Percentiles rank a stretch among this genome's conserved stretches.
These are phyloP conservation scores for Proctacanthus coquilletti DNA, from an alignment of 1,140 invertebrate species.

Conservation along the genomic window DNA sequence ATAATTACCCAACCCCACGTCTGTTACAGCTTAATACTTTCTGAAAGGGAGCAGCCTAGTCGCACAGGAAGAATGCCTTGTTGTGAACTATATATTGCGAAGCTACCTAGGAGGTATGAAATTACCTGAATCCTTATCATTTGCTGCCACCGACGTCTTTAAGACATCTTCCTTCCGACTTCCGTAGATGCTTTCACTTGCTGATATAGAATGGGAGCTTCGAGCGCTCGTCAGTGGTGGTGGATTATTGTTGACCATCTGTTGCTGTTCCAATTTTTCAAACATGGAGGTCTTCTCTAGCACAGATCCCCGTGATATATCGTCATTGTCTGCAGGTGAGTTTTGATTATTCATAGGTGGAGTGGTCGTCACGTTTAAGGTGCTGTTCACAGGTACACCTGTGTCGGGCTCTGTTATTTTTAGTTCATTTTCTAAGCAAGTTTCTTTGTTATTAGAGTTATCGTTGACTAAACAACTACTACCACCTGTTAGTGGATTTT, in stretches of 20 bases:
- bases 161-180: slow-evolving; percentile 5
- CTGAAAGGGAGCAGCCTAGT: no score
- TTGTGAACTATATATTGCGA: neutral
- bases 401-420: slow-evolving; percentile 28
- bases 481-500: neutral
- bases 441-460: no score
- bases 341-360: no score
- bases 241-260: slow-evolving; percentile 10
- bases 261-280: slow-evolving; percentile 20
- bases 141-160: slow-evolving; percentile 2
- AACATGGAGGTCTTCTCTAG: slow-evolving; percentile 29
- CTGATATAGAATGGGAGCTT: slow-evolving; percentile 1
- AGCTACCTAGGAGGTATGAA: neutral
- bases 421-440: slow-evolving; percentile 13
- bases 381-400: no score
- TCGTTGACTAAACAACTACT: slow-evolving; percentile 17
- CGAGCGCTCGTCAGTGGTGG: slow-evolving; percentile 3
- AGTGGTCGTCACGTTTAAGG: no score
- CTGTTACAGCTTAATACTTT: no score
- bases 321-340: slow-evolving; percentile 21
- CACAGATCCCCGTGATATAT: slow-evolving; percentile 24
- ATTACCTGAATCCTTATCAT: slow-evolving; percentile 8
- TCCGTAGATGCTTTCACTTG: slow-evolving; percentile 3
- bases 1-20: no score
- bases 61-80: no score